phyloP scores from a whole-genome alignment of 2,888 invertebrate species.

The Cordilura impudica region DNA sequence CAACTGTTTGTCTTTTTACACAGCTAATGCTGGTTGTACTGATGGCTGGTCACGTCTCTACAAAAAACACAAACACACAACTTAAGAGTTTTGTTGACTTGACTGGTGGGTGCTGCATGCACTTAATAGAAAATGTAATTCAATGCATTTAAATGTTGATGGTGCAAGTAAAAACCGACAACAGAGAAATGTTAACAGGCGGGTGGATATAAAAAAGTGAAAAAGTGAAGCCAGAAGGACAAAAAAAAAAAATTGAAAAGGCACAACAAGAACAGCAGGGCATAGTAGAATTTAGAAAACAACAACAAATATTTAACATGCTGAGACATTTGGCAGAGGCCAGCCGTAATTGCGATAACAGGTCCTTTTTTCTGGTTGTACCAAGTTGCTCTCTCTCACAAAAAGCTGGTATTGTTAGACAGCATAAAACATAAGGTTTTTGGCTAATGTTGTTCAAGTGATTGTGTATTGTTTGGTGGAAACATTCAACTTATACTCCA shows the following conservation, averaged over 20 bases:
- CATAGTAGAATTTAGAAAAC: background rate
- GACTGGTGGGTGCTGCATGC: slow-evolving; percentile 21
- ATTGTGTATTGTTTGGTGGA: background rate
- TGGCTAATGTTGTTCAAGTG: background rate
- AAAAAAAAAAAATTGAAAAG: slow-evolving; percentile 27
- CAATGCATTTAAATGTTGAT: slow-evolving; percentile 62
- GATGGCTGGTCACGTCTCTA: slow-evolving; percentile 17
- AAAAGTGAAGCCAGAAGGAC: slow-evolving; percentile 5
- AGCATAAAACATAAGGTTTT: slow-evolving; percentile 39
- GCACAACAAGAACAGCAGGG: slow-evolving; percentile 48
- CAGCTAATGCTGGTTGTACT: slow-evolving; percentile 16
- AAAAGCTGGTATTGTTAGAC: slow-evolving; percentile 40
- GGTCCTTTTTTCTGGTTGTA: slow-evolving; percentile 58
- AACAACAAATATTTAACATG: slow-evolving; percentile 61
- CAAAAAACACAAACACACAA: background rate
- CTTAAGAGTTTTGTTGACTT: background rate
- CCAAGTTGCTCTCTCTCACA: slow-evolving; percentile 34
- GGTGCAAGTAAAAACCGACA: slow-evolving; percentile 34
- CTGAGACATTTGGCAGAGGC: slow-evolving; percentile 60
- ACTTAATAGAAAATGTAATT: slow-evolving; percentile 64
- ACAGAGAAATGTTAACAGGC: slow-evolving; percentile 14
- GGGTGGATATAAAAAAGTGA: slow-evolving; percentile 2
- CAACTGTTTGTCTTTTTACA: slow-evolving; percentile 16
- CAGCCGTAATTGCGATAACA: slow-evolving; percentile 64
- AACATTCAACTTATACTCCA: slow-evolving; percentile 29